These are phyloP conservation scores for Torymus texanus DNA, from an alignment of 2,888 invertebrate species.

Conservation along the genomic window DNA sequence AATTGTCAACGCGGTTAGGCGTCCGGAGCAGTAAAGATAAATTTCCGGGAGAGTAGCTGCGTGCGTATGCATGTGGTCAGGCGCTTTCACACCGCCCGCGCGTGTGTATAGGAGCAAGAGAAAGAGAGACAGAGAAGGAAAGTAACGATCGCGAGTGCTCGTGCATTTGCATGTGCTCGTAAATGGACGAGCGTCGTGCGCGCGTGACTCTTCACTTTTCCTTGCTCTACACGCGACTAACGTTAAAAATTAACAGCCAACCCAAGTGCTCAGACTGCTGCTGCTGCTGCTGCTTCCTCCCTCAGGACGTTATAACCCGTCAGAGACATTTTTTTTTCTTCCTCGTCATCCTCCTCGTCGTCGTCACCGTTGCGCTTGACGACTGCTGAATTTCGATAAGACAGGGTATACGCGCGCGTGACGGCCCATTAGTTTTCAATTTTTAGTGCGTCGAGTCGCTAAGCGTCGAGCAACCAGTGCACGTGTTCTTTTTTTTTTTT, in stretches of 20 bases:
- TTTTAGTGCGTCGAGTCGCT: not conserved
- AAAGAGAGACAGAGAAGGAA: conserved; percentile 10
- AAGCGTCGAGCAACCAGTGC: not conserved
- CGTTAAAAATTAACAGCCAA: conserved; percentile 50
- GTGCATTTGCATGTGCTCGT: conserved; percentile 42
- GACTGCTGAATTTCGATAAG: conserved; percentile 47
- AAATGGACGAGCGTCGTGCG: conserved; percentile 13
- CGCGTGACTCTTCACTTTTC: conserved; percentile 28
- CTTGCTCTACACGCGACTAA: not conserved
- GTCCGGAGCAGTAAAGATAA: conserved; percentile 17
- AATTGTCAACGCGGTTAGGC: conserved; percentile 45
- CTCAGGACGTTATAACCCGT: not conserved
- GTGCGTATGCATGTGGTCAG: not conserved
- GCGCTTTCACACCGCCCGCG: no score
- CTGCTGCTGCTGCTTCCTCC: not conserved
- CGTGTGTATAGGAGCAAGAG: not conserved
- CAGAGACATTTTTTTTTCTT: not conserved
- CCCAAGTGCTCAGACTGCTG: not conserved
- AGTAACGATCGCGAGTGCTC: conserved; percentile 24
- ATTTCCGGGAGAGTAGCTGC: conserved; percentile 4
- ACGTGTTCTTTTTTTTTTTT: not conserved
- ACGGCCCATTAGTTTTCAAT: conserved; percentile 45
- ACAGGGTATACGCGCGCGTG: not conserved
- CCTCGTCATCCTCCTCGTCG: not conserved
- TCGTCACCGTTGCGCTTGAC: not conserved